Evolutionary conservation across 2,888 invertebrate species (phyloP), one percentile per base, ranked within the genome.

Genomic region (Dioctria rufipes): DNA sequence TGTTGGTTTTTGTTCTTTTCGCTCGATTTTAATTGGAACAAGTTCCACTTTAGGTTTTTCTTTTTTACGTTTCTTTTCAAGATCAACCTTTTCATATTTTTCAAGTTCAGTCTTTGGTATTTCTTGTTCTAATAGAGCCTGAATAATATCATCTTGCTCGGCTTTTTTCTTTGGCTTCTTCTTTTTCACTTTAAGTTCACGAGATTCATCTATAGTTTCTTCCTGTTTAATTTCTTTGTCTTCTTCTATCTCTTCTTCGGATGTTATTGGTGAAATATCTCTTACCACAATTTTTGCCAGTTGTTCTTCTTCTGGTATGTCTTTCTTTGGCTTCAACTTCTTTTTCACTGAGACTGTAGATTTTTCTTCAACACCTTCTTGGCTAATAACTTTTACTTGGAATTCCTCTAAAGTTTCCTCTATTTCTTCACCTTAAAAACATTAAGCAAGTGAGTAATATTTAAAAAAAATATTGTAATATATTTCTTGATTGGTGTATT

Each of bases 1-100:
- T n/a, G 91, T 92, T 3, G 93, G 90, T 86, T 92, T 91, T 9
- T 93, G 88, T 85, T 92, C 91, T 81, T 91, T 90, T 80, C 91
- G 90, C 86, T 92, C 92, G 79, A 94, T 92, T 86, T 91, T 92
- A 79, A 92, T 90, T 61, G 92, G 91, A 63, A 89, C 89, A 3
- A 91, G 85, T 84, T 4, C 83, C 83, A 11, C 66, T 39, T 42
- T 85, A 84, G 79, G 87, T 86, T 75, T 75, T 25, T 42, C 75
- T 82, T 87, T 87, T 80, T 86, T 86, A 0, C 88, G 87, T 75
- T 85, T 87, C 85, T 88, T 88, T 82, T 90, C 89, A 58, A 84
- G 40, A 3, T 89, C 89, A 65, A 87, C 49, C 85, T 90, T 89
- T 82, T 90, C 89, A 77, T 89, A 88, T 84, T 89, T 90, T 80